Evolutionary conservation across 2,113 vertebrate species (phyloP), one percentile per base, ranked within the genome.

Genomic region (Piliocolobus tephrosceles): DNA sequence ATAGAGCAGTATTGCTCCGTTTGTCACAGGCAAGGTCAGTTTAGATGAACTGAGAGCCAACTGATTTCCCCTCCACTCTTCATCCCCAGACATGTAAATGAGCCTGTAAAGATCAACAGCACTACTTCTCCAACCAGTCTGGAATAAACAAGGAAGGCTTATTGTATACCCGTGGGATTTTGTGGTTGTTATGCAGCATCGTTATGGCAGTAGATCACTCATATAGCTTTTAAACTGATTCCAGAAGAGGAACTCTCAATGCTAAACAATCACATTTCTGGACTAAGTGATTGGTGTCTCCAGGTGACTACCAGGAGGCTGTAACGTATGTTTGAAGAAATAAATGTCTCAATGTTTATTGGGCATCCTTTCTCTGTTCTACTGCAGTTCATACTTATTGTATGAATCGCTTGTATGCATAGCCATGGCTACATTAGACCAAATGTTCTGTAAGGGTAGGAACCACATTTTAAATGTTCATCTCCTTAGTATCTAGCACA

Each of bases 151-250:
- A 70, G 61, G 78, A 50, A 25, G 25, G n/a, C 68, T 75, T 88
- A 17, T 61, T 43, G 9, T 73, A 35, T 23, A 55, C 20, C 38
- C 5, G 23, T 92, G 80, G 57, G 70, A 55, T 86, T 68, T 64
- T 68, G 88, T 93, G 88, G 43, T 91, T 93, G 47, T 93, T 80
- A 73, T 13, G 6, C 40, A 94, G 83, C 87, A 84, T 47, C 17
- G 38, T 50, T 70, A 17, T 38, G 58, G 52, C 38, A 58, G 18
- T 23, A 17, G 61, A 30, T 90, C 75, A 81, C 68, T 30, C 35
- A 52, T 58, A 81, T 23, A 78, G 70, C 50, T 90, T 76, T 6
- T 14, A 47, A 47, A 78, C 8, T 58, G 82, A 50, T 96, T 88
- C 50, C 18, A 38, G 43, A 84, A 94, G 61, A 81, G 43, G 32